Evolutionary conservation across 2,888 invertebrate genomes (phyloP), one percentile per base, ranked within the genome.

Genomic region (Halictus quadricinctus): DNA sequence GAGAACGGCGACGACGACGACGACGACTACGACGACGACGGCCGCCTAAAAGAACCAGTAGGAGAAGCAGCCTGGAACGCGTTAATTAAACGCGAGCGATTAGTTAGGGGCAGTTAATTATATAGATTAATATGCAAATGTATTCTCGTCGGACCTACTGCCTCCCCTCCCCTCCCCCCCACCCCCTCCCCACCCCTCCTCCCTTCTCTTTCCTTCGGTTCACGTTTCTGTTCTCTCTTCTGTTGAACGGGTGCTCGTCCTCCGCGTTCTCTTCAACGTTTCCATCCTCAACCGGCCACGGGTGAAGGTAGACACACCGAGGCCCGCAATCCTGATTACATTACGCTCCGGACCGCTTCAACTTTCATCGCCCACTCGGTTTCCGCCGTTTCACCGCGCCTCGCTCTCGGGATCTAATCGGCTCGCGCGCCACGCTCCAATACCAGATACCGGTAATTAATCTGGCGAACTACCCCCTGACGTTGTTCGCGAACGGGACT

Each of bases 61-160:
- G 50, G 41, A 60, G 75, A 50, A 76, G 79, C 64, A 41, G 48
- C 76, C 75, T 21, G 79, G 66, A 78, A 66, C 85, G 87, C 86
- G 84, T 86, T 91, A 91, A 91, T 91, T 91, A 90, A 91, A 89
- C 83, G 87, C 87, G 87, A 85, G 85, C 90, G 92, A 92, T 92
- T 92, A 89, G 89, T 89, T 88, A 79, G 87, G 79, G 76, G 79
- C 86, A 83, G 87, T 90, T 92, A 92, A 92, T 92, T 91, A 91
- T 91, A 90, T 89, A 88, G 88, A 92, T 91, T 91, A 91, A 91
- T 90, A 91, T 89, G 91, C 87, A 89, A 91, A 91, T 91, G 82
- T 76, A 85, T 81, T 79, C 58, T 48, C 70, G 10, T 60, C 69
- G 43, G 54, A 4, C 0, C 21, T 36, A 36, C 36, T 0, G 36